Evolutionary conservation across 92 coral and sea anemone genomes (phyloP), one percentile per base, ranked within the genome.

Genomic region (Pocillopora meandrina): DNA sequence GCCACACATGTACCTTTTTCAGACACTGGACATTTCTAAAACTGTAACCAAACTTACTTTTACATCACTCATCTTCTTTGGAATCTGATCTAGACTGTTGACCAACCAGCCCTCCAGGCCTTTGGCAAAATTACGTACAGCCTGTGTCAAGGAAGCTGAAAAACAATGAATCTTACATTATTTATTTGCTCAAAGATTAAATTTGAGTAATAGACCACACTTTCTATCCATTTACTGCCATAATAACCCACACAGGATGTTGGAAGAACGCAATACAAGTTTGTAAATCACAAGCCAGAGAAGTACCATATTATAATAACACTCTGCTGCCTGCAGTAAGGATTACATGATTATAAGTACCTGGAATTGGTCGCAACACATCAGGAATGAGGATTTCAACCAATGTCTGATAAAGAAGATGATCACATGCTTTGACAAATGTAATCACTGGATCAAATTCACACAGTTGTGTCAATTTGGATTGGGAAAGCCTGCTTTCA

Each of bases 71-170:
- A 97, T 97, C 81, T 97, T 94, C 90, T 97, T 95, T 19, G 99
- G 98, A 63, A 97, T 91, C 78, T 90, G 92, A 74, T 92, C 95
- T 80, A 97, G 82, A 73, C 97, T 93, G 74, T 89, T 93, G 12
- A 91, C 82, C 18, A 97, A 85, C 99, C 99, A 97, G 12, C 93
- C 93, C 80, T 97, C 99, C 47, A 97, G 90, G 61, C 99, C 91
- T 60, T 97, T 97, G 77, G 99, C 99, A 92, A 92, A 97, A 87
- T 97, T 97, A 72, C 99, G 96, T 67, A 97, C 95, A 36, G 99
- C 99, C 89, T 95, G 98, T 16, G 99, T 97, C 68, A 97, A 88
- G 56, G 99, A 97, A 66, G 98, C 99, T 97, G 82, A 65, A 81
- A 82, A 15, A 16, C 35, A 15, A 36, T 16, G 17, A 12, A 12